A percentile compares a stretch with the other conserved stretches of the same genome.
Conservation (phyloP, 1,140 invertebrate species). For the Teleopsis dalmanni region DNA sequence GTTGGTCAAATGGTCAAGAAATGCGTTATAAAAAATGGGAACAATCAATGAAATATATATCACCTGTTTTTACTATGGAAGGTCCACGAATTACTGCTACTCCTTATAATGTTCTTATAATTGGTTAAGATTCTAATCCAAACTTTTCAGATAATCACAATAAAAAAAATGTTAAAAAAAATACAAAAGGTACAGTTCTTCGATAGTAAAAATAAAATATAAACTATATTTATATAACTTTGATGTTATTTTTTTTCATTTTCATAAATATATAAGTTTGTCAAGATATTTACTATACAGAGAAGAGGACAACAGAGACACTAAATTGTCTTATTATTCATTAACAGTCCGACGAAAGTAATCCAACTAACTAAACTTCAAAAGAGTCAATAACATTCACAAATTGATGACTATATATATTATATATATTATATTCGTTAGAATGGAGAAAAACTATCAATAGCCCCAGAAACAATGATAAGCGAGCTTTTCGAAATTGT, state of each 20-base stretch:
- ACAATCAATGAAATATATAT: conserved; percentile 35
- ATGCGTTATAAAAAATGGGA: conserved; percentile 28
- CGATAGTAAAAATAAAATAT: not conserved
- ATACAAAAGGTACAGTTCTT: not conserved
- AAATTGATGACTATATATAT: too few species aligned
- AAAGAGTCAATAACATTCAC: too few species aligned
- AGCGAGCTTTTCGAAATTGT: too few species aligned
- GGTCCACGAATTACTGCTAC: conserved; percentile 30
- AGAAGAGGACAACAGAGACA: too few species aligned
- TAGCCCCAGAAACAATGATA: too few species aligned
- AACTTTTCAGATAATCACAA: not conserved
- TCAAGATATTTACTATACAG: too few species aligned
- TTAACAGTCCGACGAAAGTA: too few species aligned
- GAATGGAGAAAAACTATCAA: too few species aligned
- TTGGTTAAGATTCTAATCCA: too few species aligned
- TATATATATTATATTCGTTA: too few species aligned
- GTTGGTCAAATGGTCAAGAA: conserved; percentile 13
- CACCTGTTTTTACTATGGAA: conserved; percentile 29
- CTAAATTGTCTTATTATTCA: too few species aligned
- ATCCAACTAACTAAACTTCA: too few species aligned
- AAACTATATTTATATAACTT: not conserved
- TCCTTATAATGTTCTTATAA: conserved; percentile 31
- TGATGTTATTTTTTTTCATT: not conserved
- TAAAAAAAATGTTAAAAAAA: not conserved
- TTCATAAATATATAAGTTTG: not conserved